Conservation (phyloP, 2,797 vertebrate species). For the Bovichtus variegatus region DNA sequence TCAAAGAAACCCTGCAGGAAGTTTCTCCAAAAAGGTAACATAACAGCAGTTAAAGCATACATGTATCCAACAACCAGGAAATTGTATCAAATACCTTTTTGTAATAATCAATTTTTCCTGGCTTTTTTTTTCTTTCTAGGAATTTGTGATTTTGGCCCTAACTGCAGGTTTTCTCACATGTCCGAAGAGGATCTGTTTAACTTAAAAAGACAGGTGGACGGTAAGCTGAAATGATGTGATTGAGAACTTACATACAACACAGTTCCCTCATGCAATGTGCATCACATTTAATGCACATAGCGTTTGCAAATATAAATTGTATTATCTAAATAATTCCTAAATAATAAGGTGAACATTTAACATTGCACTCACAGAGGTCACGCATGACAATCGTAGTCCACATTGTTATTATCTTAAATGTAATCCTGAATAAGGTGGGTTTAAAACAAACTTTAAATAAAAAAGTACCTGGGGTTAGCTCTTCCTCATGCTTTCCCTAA, state of each 20-base stretch:
- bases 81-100: neutral
- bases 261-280: neutral
- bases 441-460: neutral
- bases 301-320: neutral
- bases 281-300: neutral
- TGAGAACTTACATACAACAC: neutral
- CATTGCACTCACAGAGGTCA: neutral
- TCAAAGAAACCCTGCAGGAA: slow-evolving; percentile 94
- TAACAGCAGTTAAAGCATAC: neutral
- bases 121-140: slow-evolving; percentile 79
- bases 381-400: neutral
- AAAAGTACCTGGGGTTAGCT: neutral
- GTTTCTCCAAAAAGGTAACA: slow-evolving; percentile 92
- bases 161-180: slow-evolving; percentile 97
- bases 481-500: neutral
- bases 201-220: slow-evolving; percentile 89
- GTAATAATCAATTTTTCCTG: neutral
- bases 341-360: neutral
- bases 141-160: slow-evolving; percentile 93
- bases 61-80: neutral
- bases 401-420: neutral
- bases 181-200: slow-evolving; percentile 88
- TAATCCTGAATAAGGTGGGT: neutral
- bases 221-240: slow-evolving; percentile 75
- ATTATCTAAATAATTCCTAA: neutral